Conservation (phyloP, 2,113 vertebrate species). For the Saccopteryx leptura region DNA sequence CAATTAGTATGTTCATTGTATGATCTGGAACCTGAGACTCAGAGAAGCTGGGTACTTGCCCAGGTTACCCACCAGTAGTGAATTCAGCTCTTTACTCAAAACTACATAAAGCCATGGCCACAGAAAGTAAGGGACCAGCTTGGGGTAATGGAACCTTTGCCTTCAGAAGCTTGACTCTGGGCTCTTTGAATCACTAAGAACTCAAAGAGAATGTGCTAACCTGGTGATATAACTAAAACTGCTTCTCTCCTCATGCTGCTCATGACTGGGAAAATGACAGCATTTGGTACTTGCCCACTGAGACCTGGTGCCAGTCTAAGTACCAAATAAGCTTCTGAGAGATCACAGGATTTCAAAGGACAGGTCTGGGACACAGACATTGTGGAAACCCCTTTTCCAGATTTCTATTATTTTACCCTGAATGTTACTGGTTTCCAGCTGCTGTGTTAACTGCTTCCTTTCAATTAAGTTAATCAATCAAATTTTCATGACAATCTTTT, state of each 20-base stretch:
- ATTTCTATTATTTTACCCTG: background rate
- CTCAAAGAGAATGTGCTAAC: background rate
- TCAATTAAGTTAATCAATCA: background rate
- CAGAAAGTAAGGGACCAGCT: background rate
- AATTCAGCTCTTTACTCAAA: slow-evolving; percentile 13
- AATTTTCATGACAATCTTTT: slow-evolving; percentile 46
- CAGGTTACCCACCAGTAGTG: background rate
- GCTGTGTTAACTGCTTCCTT: background rate
- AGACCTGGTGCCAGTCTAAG: background rate
- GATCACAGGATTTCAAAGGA: background rate
- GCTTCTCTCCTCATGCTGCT: background rate
- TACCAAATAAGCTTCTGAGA: slow-evolving; percentile 16
- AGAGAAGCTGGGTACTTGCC: background rate
- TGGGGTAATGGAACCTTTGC: background rate
- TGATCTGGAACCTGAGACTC: background rate
- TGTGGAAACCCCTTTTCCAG: background rate
- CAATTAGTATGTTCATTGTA: slow-evolving; percentile 5
- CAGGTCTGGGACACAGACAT: background rate
- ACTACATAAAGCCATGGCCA: background rate
- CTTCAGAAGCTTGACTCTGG: background rate
- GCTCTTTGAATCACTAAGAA: background rate
- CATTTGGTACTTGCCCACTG: background rate
- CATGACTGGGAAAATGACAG: background rate
- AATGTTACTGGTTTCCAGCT: background rate
- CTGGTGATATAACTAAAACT: background rate